Evolutionary conservation across 2,888 invertebrate genomes (phyloP), one percentile per base, ranked within the genome.

Genomic region (Galeruca laticollis): DNA sequence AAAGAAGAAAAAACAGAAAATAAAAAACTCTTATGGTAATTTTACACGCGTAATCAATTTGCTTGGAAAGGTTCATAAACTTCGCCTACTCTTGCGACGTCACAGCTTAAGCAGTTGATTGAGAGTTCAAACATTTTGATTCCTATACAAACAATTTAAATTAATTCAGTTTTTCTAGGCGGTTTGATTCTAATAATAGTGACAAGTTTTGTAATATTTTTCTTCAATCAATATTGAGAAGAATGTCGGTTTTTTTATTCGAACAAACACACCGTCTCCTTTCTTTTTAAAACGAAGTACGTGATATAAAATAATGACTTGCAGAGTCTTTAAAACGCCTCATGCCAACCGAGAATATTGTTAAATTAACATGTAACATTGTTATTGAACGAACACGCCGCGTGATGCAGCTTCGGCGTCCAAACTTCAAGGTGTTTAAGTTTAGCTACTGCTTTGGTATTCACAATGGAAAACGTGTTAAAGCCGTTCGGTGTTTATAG

Each of bases 231-330:
- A 9, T 9, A 2, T 18, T 6, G 26, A 6, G 1, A 15, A 8
- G 18, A 47, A 18, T 9, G 18, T 15, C 47, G 15, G 8, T 47
- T 47, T 8, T 15, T 47, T 47, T 18, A 2, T 15, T 8, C 47
- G 15, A 47, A 47, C 47, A 47, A 47, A 6, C 15, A 11, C 15
- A 47, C 47, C 47, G 47, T 40, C 40, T 13, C 18, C 49, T 65
- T 65, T 65, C 59, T 66, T 60, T 59, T 13, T 33, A 15, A 57
- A 57, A 51, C 59, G 31, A 43, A 57, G 59, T 59, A 59, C 66
- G 66, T 66, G 66, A 66, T 66, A 49, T 49, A 66, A 66, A 66
- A 66, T 66, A 66, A 66, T 66, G 66, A 66, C 66, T 66, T 66
- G 66, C 66, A 66, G n/a, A 59, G 15, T 63, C 35, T 57, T 35